These are phyloP conservation scores for Drosophila elegans DNA, from an alignment of 1,140 invertebrate species.

Conservation along the genomic window DNA sequence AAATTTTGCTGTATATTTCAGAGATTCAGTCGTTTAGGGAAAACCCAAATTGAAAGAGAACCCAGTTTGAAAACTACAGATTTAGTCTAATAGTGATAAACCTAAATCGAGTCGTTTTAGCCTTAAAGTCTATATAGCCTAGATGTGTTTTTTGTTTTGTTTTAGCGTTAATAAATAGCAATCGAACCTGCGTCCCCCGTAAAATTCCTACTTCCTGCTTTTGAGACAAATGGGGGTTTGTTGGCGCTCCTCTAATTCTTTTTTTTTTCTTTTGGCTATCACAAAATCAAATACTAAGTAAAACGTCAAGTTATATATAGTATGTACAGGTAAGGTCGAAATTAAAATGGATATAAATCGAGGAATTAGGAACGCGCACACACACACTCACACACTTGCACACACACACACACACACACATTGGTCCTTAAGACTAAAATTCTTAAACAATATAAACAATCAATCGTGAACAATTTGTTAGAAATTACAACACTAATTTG, in stretches of 20 bases:
- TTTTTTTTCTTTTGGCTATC: slow-evolving; percentile 52
- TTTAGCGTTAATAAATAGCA: slow-evolving; percentile 72
- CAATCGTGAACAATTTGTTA: slow-evolving; percentile 37
- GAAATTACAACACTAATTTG: slow-evolving; percentile 15
- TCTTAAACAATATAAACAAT: slow-evolving; percentile 23
- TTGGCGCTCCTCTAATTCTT: slow-evolving; percentile 14
- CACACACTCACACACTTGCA: not conserved
- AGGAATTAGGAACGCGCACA: slow-evolving; percentile 11
- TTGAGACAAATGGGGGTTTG: slow-evolving; percentile 28
- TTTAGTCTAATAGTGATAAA: slow-evolving; percentile 41
- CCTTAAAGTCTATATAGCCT: slow-evolving; percentile 17
- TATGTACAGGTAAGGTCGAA: not conserved
- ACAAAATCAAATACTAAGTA: slow-evolving; percentile 79
- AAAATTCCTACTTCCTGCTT: slow-evolving; percentile 11
- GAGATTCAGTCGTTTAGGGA: no score
- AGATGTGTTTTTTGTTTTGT: slow-evolving; percentile 14
- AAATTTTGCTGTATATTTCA: no score
- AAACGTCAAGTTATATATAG: slow-evolving; percentile 45
- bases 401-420: slow-evolving; percentile 14
- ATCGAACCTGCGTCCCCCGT: slow-evolving; percentile 24
- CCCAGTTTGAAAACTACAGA: slow-evolving; percentile 30
- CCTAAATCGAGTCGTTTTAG: slow-evolving; percentile 20
- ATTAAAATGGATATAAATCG: not conserved
- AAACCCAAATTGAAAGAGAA: slow-evolving; percentile 8
- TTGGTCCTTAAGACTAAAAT: slow-evolving; percentile 3